A percentile compares a stretch with the other conserved stretches of the same genome.
Conservation (phyloP, 2,888 invertebrate genomes). For the Drosophila dives region DNA sequence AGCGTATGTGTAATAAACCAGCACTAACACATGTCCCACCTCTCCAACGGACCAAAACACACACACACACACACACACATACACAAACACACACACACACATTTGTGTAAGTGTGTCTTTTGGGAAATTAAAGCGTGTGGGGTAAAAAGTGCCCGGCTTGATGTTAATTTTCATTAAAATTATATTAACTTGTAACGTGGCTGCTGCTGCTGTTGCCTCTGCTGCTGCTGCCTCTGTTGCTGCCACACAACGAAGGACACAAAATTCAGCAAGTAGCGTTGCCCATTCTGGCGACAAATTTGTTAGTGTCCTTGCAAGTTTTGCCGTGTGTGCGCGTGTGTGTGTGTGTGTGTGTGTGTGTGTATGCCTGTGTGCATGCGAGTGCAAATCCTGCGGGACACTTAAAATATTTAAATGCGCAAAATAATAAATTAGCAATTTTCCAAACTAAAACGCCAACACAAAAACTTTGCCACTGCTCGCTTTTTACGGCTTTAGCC, state of each 20-base stretch:
- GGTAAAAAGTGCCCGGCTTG: constrained; percentile 79
- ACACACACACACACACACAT: constrained; percentile 19
- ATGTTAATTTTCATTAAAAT: constrained; percentile 82
- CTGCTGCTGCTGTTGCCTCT: constrained; percentile 37
- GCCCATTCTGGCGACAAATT: constrained; percentile 62
- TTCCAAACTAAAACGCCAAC: constrained; percentile 64
- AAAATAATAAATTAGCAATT: constrained; percentile 81
- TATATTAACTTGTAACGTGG: constrained; percentile 81
- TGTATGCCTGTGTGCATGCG: constrained; percentile 37
- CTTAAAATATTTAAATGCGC: constrained; percentile 82
- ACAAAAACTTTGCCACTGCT: constrained; percentile 40
- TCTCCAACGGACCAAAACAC: constrained; percentile 19
- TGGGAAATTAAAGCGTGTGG: constrained; percentile 78
- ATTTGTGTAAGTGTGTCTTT: constrained; percentile 59
- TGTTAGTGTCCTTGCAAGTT: constrained; percentile 80
- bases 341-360: constrained; percentile 20
- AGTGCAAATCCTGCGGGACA: constrained; percentile 73
- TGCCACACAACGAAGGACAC: constrained; percentile 30
- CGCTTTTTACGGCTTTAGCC: constrained; percentile 20
- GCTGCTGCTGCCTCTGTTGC: not conserved
- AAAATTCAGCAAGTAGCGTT: constrained; percentile 18
- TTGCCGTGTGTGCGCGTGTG: constrained; percentile 27
- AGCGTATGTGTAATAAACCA: constrained; percentile 73
- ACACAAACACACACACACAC: constrained; percentile 15
- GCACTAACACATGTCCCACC: constrained; percentile 45